These are phyloP conservation scores for Acanthaster planci DNA, from an alignment of 35 echinoderm and acorn worm genomes.

Conservation along the genomic window DNA sequence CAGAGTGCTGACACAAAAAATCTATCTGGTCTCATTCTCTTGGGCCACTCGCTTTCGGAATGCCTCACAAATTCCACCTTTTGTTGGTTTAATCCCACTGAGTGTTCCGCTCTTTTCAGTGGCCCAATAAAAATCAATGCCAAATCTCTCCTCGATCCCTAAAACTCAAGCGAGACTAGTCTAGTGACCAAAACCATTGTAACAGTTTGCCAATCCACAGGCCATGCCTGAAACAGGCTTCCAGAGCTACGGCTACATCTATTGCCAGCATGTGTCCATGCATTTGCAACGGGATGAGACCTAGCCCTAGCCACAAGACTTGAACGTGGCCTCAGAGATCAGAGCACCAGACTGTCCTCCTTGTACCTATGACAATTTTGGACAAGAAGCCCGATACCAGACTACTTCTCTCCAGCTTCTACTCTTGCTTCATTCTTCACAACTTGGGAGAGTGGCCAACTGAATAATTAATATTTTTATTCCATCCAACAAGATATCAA, in stretches of 20 bases:
- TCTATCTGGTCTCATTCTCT: background rate
- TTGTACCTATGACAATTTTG: background rate
- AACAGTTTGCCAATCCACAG: no score
- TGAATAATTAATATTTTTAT: conserved; percentile 20
- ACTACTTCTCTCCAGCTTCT: background rate
- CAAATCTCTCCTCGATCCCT: background rate
- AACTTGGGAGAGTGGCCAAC: background rate
- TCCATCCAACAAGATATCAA: conserved; percentile 16
- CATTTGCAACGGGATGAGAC: no score
- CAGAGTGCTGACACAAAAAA: background rate
- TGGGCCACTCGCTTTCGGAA: background rate
- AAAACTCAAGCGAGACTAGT: no score
- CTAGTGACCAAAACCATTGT: no score
- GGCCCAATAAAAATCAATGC: background rate
- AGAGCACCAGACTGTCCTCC: background rate
- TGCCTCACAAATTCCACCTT: background rate
- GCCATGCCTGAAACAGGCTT: no score
- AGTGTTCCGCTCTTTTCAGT: background rate
- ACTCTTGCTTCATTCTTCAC: no score
- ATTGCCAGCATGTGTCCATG: no score
- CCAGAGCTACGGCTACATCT: no score
- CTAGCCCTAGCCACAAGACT: no score
- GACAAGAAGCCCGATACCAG: background rate
- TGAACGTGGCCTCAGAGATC: no score
- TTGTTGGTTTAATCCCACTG: background rate